Percentiles rank a stretch among this genome's conserved stretches.
Conservation (phyloP, 37 sponge, comb jelly and placozoan species). For the Cladorhizidae sp. region DNA sequence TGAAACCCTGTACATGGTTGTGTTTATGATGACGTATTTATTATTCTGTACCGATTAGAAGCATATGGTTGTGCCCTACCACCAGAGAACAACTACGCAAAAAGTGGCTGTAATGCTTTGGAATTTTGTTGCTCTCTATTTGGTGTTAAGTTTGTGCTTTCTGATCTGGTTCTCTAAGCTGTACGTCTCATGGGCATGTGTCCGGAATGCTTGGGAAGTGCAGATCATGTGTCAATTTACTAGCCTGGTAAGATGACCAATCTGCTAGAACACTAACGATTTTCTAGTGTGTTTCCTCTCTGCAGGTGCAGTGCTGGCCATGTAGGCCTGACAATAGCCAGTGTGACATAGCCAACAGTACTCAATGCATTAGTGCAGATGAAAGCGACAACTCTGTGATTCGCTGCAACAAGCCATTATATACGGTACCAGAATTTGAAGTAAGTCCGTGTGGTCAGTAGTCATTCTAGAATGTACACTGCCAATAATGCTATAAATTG, state of each 20-base stretch:
- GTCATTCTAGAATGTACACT: too few relatives aligned
- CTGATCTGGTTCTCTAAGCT: slow-evolving; percentile 28
- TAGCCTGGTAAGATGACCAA: neutral
- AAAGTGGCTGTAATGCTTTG: neutral
- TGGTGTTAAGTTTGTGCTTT: slow-evolving; percentile 13
- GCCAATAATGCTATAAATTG: too few relatives aligned
- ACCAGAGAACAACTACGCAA: neutral
- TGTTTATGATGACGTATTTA: too few relatives aligned
- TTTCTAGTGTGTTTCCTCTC: too few relatives aligned
- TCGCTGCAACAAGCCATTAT: slow-evolving; percentile 16
- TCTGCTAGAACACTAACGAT: neutral
- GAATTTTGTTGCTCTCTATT: slow-evolving; percentile 8
- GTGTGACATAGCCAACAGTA: neutral
- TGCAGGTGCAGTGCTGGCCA: slow-evolving; percentile 31
- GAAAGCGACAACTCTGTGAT: neutral
- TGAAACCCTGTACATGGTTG: too few relatives aligned
- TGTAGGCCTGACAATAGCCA: neutral
- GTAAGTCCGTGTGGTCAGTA: too few relatives aligned
- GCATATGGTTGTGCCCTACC: neutral
- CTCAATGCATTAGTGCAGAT: neutral
- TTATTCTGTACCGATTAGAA: too few relatives aligned
- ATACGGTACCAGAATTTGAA: neutral
- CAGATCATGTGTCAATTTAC: slow-evolving; percentile 28
- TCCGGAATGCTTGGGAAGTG: neutral
- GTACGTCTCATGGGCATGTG: slow-evolving; percentile 25